phyloP scores from a whole-genome alignment of 2,888 invertebrate species.

The Sericinus montela region DNA sequence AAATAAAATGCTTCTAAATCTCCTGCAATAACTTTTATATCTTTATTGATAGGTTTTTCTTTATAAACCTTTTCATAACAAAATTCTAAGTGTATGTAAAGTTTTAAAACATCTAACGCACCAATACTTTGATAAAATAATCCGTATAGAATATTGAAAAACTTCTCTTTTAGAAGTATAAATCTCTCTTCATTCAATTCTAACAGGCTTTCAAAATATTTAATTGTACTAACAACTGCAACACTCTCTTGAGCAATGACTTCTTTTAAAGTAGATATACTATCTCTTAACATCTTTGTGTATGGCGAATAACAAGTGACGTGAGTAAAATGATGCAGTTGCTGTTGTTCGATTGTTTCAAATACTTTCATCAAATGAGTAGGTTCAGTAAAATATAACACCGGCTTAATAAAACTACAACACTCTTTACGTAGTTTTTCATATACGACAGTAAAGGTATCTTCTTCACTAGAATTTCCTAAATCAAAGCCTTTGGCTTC shows the following conservation, averaged over 20 bases:
- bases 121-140: constrained; percentile 78
- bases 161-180: constrained; percentile 68
- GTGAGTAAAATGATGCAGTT: constrained; percentile 81
- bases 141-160: constrained; percentile 74
- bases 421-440: constrained; percentile 70
- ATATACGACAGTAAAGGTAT: constrained; percentile 59
- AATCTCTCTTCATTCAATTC: constrained; percentile 72
- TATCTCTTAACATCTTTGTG: constrained; percentile 64
- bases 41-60: constrained; percentile 78
- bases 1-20: constrained; percentile 79
- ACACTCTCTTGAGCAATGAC: constrained; percentile 49
- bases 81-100: constrained; percentile 81
- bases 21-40: constrained; percentile 76
- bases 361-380: constrained; percentile 78
- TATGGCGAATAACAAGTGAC: constrained; percentile 77
- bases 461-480: constrained; percentile 52
- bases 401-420: constrained; percentile 56
- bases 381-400: constrained; percentile 78
- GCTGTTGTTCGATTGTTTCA: constrained; percentile 80
- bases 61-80: constrained; percentile 80
- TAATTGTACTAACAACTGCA: constrained; percentile 40
- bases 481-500: constrained; percentile 66
- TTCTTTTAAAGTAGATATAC: constrained; percentile 62
- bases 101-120: constrained; percentile 75
- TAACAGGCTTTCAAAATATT: constrained; percentile 41